Evolutionary conservation across 2,113 vertebrate species (phyloP).

Genomic region (Poecile atricapillus): DNA sequence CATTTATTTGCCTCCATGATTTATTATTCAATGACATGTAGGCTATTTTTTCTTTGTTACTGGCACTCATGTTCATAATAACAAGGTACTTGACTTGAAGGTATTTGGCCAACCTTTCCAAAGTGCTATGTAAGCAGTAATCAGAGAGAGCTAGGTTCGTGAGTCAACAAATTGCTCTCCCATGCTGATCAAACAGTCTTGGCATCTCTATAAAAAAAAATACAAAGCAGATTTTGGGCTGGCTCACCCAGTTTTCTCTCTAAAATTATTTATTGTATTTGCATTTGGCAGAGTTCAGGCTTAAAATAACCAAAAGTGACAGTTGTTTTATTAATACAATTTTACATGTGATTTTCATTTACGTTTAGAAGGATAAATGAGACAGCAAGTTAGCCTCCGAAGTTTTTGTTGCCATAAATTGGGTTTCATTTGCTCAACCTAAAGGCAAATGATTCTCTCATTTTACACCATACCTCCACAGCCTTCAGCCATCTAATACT

Average conservation of each 20-base stretch:
- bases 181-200: slow-evolving; percentile 42
- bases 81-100: slow-evolving; percentile 55
- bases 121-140: slow-evolving; percentile 46
- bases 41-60: slow-evolving; percentile 30
- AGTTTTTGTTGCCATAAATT: neutral
- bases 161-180: slow-evolving; percentile 55
- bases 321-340: slow-evolving; percentile 50
- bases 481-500: neutral
- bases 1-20: slow-evolving; percentile 24
- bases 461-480: neutral
- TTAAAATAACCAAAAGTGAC: slow-evolving; percentile 53
- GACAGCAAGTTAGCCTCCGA: neutral
- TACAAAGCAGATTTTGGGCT: slow-evolving; percentile 34
- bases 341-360: slow-evolving; percentile 57
- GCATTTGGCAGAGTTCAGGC: slow-evolving; percentile 33
- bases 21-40: slow-evolving; percentile 39
- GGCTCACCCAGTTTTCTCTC: slow-evolving; percentile 3
- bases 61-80: slow-evolving; percentile 23
- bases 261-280: slow-evolving; percentile 56
- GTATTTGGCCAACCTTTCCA: slow-evolving; percentile 43
- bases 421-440: neutral
- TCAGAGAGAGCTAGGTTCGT: slow-evolving; percentile 16
- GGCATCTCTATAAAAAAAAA: slow-evolving; percentile 48
- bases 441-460: neutral
- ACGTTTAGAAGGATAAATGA: slow-evolving; percentile 5